These are phyloP conservation scores for Cyprinella venusta DNA, from an alignment of 2,797 vertebrate genomes.

Conservation along the genomic window DNA sequence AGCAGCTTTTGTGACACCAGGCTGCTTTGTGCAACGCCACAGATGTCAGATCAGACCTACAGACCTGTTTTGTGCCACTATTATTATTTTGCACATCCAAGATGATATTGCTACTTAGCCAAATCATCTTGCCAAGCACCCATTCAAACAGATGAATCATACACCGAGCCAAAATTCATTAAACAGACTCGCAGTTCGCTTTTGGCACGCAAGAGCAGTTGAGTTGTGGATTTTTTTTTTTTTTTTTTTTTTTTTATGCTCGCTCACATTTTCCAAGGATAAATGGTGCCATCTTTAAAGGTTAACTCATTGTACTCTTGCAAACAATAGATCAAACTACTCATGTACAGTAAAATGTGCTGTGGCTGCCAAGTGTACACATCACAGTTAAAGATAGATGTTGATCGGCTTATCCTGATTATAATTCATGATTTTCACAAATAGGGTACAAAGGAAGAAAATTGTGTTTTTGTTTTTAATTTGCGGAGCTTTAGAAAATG, in stretches of 20 bases:
- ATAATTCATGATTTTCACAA: background rate
- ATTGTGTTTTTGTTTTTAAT: background rate
- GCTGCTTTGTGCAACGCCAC: conserved; percentile 5
- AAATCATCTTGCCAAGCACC: conserved; percentile 19
- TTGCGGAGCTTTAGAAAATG: background rate
- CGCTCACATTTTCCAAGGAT: background rate
- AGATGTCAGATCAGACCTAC: conserved; percentile 11
- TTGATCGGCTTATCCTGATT: background rate
- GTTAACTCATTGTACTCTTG: conserved; percentile 8
- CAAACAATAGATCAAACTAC: conserved; percentile 17
- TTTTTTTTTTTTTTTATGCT: background rate
- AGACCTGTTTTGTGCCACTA: background rate
- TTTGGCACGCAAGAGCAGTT: background rate
- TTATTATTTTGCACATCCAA: conserved; percentile 32
- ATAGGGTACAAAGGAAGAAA: background rate
- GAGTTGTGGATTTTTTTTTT: background rate
- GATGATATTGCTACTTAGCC: background rate
- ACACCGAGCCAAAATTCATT: conserved; percentile 27
- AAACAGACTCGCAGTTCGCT: conserved; percentile 24
- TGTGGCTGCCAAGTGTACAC: conserved; percentile 3
- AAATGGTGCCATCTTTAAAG: conserved; percentile 10
- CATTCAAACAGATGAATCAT: conserved; percentile 29
- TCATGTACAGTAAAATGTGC: background rate
- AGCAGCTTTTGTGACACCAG: conserved; percentile 5
- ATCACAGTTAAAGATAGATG: background rate